Evolutionary conservation across 2,113 vertebrate species (phyloP).

Genomic region (Silurus asotus): DNA sequence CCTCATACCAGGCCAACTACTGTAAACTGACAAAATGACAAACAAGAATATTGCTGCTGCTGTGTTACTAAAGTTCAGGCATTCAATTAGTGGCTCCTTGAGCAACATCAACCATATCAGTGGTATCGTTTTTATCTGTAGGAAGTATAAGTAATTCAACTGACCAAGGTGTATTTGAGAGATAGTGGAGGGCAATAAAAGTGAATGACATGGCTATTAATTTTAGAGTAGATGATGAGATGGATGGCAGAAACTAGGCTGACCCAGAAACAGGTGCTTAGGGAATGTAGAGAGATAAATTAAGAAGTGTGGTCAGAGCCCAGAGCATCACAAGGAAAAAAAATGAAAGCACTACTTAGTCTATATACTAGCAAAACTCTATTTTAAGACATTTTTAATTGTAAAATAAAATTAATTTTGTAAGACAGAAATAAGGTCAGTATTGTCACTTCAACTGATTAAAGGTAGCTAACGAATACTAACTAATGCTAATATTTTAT

Average conservation of each 20-base stretch:
- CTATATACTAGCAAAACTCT: not conserved
- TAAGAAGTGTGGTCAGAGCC: not conserved
- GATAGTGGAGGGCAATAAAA: conserved; percentile 21
- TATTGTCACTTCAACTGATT: not conserved
- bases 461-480: not conserved
- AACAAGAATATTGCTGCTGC: conserved; percentile 1
- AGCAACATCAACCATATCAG: conserved; percentile 12
- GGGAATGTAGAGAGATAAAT: conserved; percentile 9
- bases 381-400: not conserved
- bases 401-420: not conserved
- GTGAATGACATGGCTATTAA: conserved; percentile 22
- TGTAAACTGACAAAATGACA: conserved; percentile 42
- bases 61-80: not conserved
- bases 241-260: conserved; percentile 15
- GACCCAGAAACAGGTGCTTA: conserved; percentile 15
- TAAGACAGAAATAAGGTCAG: not conserved
- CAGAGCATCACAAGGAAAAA: not conserved
- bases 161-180: conserved; percentile 18
- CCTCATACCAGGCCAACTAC: conserved; percentile 18
- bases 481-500: not conserved
- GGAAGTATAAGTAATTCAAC: conserved; percentile 3
- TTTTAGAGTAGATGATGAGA: conserved; percentile 27
- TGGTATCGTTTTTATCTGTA: conserved; percentile 14
- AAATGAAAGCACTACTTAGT: not conserved
- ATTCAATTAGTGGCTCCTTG: not conserved